Conservation (phyloP, 2,888 invertebrate genomes). For the Drosophila incognita region DNA sequence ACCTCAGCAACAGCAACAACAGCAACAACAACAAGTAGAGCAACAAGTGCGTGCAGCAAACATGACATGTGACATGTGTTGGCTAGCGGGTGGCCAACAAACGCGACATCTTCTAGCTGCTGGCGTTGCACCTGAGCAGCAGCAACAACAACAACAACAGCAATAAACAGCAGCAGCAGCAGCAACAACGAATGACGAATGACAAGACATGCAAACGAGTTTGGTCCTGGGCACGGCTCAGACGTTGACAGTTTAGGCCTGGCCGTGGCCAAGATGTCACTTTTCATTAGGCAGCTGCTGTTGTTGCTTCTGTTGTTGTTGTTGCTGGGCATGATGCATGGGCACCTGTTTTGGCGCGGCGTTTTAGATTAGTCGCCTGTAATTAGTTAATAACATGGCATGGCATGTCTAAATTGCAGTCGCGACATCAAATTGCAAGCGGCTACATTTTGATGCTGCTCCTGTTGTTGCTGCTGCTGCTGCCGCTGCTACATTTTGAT, state of each 20-base stretch:
- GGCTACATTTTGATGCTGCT: conserved; percentile 49
- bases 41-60: conserved; percentile 69
- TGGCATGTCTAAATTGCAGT: conserved; percentile 80
- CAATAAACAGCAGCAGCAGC: conserved; percentile 26
- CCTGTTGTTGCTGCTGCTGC: conserved; percentile 24
- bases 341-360: conserved; percentile 72
- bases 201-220: conserved; percentile 71
- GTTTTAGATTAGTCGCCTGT: conserved; percentile 83
- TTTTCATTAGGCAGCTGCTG: conserved; percentile 80
- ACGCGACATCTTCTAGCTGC: conserved; percentile 81
- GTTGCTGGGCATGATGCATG: conserved; percentile 64
- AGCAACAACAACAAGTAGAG: conserved; percentile 23
- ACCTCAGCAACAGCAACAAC: conserved; percentile 26
- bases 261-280: conserved; percentile 84
- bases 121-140: conserved; percentile 74
- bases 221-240: conserved; percentile 52
- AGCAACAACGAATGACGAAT: conserved; percentile 68
- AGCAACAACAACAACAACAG: conserved; percentile 28
- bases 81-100: conserved; percentile 72
- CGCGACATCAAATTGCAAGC: conserved; percentile 72
- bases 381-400: conserved; percentile 85
- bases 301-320: conserved; percentile 24
- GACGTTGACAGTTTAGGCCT: conserved; percentile 77
- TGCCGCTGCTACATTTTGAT: conserved; percentile 70
- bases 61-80: conserved; percentile 76